Evolutionary conservation across 2,888 invertebrate species (phyloP).

Genomic region (Stenurella melanura): DNA sequence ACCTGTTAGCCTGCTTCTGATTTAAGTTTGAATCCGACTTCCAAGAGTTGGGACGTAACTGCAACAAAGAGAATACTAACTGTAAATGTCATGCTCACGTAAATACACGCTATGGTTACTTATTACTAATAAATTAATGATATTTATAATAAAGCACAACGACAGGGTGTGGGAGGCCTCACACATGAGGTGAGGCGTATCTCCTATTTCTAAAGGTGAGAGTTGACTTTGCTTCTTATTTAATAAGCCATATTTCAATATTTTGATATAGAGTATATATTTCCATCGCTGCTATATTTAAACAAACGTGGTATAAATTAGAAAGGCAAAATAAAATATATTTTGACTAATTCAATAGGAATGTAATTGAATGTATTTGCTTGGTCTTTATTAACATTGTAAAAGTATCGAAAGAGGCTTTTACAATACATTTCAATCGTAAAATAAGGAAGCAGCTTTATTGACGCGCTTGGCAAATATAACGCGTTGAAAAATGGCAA

Average conservation of each 20-base stretch:
- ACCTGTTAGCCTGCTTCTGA: constrained; percentile 70
- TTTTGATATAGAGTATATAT: not conserved
- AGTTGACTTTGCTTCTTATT: constrained; percentile 3
- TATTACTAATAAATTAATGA: constrained; percentile 40
- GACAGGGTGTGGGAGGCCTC: constrained; percentile 13
- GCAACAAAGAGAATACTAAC: constrained; percentile 54
- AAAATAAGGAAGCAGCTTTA: too few relatives aligned
- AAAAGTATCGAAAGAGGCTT: not conserved
- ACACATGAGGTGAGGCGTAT: constrained; percentile 22
- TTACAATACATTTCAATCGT: too few relatives aligned
- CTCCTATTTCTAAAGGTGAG: not conserved
- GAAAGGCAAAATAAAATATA: not conserved
- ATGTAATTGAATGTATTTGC: not conserved
- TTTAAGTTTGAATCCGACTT: constrained; percentile 71
- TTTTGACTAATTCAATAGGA: not conserved
- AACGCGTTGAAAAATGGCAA: too few relatives aligned
- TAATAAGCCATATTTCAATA: not conserved
- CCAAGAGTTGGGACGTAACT: constrained; percentile 71
- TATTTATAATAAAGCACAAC: constrained; percentile 9
- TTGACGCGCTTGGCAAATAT: too few relatives aligned
- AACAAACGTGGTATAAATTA: not conserved
- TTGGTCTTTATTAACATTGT: not conserved
- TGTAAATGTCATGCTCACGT: constrained; percentile 20
- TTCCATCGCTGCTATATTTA: not conserved
- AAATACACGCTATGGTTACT: constrained; percentile 27